Evolutionary conservation across 1,140 invertebrate genomes (phyloP).

Genomic region (Neodiprion virginianus): DNA sequence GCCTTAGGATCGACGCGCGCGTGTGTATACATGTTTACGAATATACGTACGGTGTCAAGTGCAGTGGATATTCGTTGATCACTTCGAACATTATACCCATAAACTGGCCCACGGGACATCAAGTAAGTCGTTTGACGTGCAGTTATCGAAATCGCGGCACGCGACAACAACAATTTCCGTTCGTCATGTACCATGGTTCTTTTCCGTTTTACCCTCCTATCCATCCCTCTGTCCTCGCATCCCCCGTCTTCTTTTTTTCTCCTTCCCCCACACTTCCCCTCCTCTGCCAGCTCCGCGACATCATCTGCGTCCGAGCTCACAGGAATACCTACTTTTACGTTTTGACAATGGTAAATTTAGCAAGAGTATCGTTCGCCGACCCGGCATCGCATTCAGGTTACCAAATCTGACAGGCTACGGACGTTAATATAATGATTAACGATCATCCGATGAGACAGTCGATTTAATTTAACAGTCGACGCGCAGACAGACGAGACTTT

Average conservation of each 20-base stretch:
- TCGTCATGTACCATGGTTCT: constrained; percentile 37
- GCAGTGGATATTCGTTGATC: too few species aligned
- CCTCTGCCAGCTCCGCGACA: neutral
- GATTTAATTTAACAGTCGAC: neutral
- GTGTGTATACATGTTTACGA: too few species aligned
- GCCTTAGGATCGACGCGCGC: too few species aligned
- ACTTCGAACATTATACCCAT: too few species aligned
- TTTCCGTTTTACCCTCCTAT: constrained; percentile 15
- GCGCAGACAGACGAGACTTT: constrained; percentile 1
- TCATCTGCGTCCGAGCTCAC: neutral
- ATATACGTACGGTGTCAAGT: too few species aligned
- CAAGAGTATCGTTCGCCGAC: neutral
- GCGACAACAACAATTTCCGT: too few species aligned
- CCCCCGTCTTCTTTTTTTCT: constrained; percentile 21
- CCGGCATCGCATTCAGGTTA: neutral
- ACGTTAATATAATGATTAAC: constrained; percentile 3
- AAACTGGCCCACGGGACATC: too few species aligned
- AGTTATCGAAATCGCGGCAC: too few species aligned
- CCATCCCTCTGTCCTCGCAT: constrained; percentile 24
- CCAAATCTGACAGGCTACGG: neutral
- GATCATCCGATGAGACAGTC: constrained; percentile 7
- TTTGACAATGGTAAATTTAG: constrained; percentile 5
- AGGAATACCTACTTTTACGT: neutral
- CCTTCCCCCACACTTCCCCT: constrained; percentile 23
- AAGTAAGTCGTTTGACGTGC: too few species aligned